Percentiles rank a stretch among this genome's conserved stretches.
These are phyloP conservation scores for Hafferia zeledoni DNA, from an alignment of 2,797 vertebrate species.

Conservation along the genomic window DNA sequence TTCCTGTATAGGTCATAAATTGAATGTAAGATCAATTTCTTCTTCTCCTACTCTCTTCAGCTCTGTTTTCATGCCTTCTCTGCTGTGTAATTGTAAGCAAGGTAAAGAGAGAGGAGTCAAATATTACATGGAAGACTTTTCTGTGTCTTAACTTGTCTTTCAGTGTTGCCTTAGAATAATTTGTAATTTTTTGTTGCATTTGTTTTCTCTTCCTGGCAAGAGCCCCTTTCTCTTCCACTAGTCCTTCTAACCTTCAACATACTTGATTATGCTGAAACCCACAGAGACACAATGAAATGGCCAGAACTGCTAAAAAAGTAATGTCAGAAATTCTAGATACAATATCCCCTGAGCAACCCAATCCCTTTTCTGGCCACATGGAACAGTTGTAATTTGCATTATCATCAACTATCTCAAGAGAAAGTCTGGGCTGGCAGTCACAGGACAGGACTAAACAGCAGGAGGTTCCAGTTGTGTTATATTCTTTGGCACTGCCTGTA, in stretches of 20 bases:
- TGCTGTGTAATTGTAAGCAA: not conserved
- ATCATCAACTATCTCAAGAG: slow-evolving; percentile 14
- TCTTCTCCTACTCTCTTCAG: not conserved
- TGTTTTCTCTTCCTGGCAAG: not conserved
- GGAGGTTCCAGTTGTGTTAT: slow-evolving; percentile 32
- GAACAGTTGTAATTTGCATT: slow-evolving; percentile 13
- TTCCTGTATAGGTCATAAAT: not conserved
- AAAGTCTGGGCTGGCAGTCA: not conserved
- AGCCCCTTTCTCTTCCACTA: not conserved
- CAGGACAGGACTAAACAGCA: not conserved
- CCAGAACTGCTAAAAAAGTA: not conserved
- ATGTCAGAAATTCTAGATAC: not conserved
- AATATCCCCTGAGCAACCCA: not conserved
- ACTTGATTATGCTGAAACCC: not conserved
- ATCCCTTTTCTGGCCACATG: not conserved
- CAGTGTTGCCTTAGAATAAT: not conserved
- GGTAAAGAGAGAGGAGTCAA: not conserved
- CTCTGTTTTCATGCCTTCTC: not conserved
- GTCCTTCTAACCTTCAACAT: not conserved
- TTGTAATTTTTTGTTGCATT: not conserved
- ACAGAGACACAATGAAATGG: not conserved
- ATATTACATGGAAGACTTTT: not conserved
- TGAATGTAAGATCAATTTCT: not conserved
- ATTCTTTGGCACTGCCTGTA: slow-evolving; percentile 9
- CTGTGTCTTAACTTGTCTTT: not conserved